Evolutionary conservation across 2,797 vertebrate species (phyloP), one percentile per base, ranked within the genome.

Genomic region (Mus caroli): DNA sequence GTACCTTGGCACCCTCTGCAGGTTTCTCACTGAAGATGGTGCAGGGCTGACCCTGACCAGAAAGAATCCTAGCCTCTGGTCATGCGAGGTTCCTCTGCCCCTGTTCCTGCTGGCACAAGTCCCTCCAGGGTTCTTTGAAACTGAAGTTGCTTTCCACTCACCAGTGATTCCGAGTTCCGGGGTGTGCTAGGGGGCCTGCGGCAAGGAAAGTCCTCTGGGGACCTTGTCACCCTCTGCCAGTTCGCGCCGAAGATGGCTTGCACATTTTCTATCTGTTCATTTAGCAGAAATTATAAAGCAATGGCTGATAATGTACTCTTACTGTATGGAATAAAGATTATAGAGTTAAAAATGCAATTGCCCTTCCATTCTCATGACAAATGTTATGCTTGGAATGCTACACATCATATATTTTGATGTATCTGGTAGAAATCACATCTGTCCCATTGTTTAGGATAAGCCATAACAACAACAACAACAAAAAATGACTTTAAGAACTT

Each of bases 291-390:
- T 6, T 58, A 37, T 26, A 54, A 37, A 31, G 15, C 43, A 50
- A 50, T 17, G 5, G 1, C 24, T 56, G 6, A 80, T 58, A 80
- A 58, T 58, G 1, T n/a, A 24, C 37, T 88, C 79, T 78, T 13
- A 91, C 54, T 85, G 1, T 22, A 86, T n/a, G 56, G 5, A 93
- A 92, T 67, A 89, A 93, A 96, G 93, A 69, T 73, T 73, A 34
- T 86, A 54, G 10, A 78, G 88, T 88, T 77, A 82, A 94, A 52
- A 19, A 58, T 64, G 4, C 34, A 85, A 24, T 80, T 92, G 79
- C 12, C 12, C 37, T 94, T 93, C 24, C 14, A 17, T 8, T 54
- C 37, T 79, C 77, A 1, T 62, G n/a, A 83, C 11, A 87, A 60
- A 43, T 88, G 94, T 89, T 22, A 78, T 88, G 9, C 28, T 58